Percentiles rank a stretch among this genome's conserved stretches.
Conservation (phyloP, 2,888 invertebrate genomes). For the Camponotus fellah region DNA sequence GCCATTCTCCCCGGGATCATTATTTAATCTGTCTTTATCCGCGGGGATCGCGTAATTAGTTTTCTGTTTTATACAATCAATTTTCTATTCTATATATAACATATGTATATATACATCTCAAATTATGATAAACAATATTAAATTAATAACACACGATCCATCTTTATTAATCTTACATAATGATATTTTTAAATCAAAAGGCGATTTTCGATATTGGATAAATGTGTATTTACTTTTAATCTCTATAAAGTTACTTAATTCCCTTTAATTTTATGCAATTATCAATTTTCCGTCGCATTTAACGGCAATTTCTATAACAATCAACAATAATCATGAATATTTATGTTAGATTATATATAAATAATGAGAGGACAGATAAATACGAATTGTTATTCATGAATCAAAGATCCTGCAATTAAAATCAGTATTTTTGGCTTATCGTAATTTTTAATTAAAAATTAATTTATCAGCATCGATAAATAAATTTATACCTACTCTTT, state of each 20-base stretch:
- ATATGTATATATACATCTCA: slow-evolving; percentile 14
- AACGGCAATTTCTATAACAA: slow-evolving; percentile 34
- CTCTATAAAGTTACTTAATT: background rate
- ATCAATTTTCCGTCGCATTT: slow-evolving; percentile 32
- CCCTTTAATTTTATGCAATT: background rate
- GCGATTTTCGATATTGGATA: background rate
- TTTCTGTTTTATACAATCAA: slow-evolving; percentile 31
- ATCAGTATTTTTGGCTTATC: background rate
- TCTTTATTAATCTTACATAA: background rate
- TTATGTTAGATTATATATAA: slow-evolving; percentile 4
- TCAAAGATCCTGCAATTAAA: background rate
- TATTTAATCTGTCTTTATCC: slow-evolving; percentile 42
- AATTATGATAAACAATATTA: background rate
- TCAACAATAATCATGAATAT: slow-evolving; percentile 26
- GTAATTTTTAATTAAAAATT: slow-evolving; percentile 5
- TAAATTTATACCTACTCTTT: background rate
- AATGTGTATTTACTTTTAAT: background rate
- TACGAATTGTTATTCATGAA: slow-evolving; percentile 1
- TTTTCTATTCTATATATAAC: slow-evolving; percentile 4
- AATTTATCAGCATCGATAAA: background rate
- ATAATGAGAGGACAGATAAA: slow-evolving; percentile 13
- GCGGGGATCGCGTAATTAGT: slow-evolving; percentile 31
- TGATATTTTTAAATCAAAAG: background rate
- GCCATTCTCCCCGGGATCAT: slow-evolving; percentile 39
- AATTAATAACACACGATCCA: background rate